These are phyloP conservation scores for Pterocles orientalis DNA, from an alignment of 2,113 vertebrate genomes.

Conservation along the genomic window DNA sequence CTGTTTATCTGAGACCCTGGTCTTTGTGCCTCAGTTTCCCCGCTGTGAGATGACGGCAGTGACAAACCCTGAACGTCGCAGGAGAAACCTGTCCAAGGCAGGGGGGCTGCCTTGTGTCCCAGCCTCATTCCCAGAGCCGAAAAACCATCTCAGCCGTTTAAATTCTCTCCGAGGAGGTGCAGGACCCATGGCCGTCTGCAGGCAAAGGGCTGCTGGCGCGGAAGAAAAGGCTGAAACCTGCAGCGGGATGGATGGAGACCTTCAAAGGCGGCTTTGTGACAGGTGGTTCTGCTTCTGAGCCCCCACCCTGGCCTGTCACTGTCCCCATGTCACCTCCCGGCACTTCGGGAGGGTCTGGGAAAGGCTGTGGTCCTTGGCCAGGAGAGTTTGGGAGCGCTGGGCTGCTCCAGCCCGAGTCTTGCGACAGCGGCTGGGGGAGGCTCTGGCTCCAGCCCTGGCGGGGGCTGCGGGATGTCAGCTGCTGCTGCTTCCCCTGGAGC, in stretches of 20 bases:
- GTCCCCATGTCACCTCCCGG: background rate
- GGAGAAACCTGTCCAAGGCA: rapidly evolving
- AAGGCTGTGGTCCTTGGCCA: background rate
- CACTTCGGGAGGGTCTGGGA: background rate
- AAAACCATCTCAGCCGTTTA: background rate
- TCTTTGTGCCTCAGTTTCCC: background rate
- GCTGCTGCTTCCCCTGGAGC: background rate
- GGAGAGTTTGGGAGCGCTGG: background rate
- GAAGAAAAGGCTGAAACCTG: background rate
- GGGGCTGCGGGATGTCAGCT: background rate
- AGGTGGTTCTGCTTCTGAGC: background rate
- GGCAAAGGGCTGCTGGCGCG: background rate
- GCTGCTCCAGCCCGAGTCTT: background rate
- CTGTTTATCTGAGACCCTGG: rapidly evolving
- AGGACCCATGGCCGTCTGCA: background rate
- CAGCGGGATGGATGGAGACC: background rate
- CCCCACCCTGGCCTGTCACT: background rate
- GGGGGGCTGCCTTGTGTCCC: background rate
- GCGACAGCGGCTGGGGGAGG: background rate
- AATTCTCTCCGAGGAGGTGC: background rate
- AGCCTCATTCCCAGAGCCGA: background rate
- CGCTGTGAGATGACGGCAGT: no score
- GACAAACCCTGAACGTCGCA: rapidly evolving
- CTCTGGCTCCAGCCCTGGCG: background rate
- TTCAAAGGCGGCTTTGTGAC: background rate